These are phyloP conservation scores for Acrocephalus arundinaceus DNA, from an alignment of 2,113 vertebrate genomes.

Conservation along the genomic window DNA sequence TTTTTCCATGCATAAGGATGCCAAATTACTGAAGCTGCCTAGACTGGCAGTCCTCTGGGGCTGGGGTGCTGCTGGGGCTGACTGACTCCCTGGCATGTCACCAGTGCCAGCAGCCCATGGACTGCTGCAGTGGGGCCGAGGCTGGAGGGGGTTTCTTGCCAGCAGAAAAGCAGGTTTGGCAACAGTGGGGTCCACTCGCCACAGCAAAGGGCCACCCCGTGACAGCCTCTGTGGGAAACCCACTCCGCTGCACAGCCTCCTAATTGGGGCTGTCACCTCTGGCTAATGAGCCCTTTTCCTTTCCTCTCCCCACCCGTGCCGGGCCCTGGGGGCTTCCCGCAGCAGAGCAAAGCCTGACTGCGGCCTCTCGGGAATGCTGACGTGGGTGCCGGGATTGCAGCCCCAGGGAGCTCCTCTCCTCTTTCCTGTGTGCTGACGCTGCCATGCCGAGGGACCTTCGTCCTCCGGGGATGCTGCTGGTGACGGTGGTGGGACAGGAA, in stretches of 20 bases:
- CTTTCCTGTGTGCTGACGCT: neutral
- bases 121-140: neutral
- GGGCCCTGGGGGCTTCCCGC: neutral
- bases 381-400: neutral
- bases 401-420: constrained; percentile 8
- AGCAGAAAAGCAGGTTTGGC: neutral
- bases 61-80: neutral
- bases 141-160: neutral
- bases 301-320: neutral
- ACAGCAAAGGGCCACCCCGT: neutral
- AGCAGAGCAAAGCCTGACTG: neutral
- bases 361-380: neutral
- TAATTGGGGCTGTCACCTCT: neutral
- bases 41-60: neutral
- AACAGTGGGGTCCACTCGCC: neutral
- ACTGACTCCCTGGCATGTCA: too few relatives aligned
- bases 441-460: neutral
- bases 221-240: neutral
- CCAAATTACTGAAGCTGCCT: neutral
- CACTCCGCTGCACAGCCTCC: neutral
- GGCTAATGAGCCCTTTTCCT: neutral
- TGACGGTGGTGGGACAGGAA: constrained; percentile 64
- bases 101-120: neutral
- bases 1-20: neutral
- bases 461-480: constrained; percentile 11